Percentiles rank a stretch among this genome's conserved stretches.
These are phyloP conservation scores for Drosophila dunni DNA, from an alignment of 1,140 invertebrate genomes.

Conservation along the genomic window DNA sequence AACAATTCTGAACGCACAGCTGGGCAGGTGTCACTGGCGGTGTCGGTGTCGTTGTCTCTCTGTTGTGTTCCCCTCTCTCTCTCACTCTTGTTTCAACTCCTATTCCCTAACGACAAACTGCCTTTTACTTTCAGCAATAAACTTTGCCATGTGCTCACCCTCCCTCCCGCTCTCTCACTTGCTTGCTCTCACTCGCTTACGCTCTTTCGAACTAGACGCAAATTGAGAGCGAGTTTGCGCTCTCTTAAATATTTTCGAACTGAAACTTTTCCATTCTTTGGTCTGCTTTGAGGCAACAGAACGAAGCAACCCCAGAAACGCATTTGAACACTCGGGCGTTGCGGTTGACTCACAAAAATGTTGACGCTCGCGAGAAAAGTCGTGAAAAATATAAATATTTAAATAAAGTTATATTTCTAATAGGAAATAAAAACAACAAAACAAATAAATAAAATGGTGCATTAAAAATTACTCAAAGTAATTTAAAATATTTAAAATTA, in stretches of 20 bases:
- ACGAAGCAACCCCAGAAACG: conserved; percentile 73
- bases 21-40: conserved; percentile 33
- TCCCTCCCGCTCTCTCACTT: conserved; percentile 23
- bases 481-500: conserved; percentile 8
- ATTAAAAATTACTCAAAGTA: conserved; percentile 41
- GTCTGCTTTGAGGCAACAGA: conserved; percentile 2
- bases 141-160: conserved; percentile 32
- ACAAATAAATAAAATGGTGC: conserved; percentile 36
- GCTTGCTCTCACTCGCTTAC: background rate
- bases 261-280: conserved; percentile 18
- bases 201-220: conserved; percentile 28
- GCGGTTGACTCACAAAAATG: conserved; percentile 70
- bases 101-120: conserved; percentile 27
- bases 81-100: background rate
- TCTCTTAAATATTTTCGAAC: conserved; percentile 60
- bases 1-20: conserved; percentile 14
- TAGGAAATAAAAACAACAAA: conserved; percentile 4
- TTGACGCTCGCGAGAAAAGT: conserved; percentile 28
- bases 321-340: conserved; percentile 73
- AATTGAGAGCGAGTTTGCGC: conserved; percentile 14
- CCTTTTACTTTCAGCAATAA: conserved; percentile 75
- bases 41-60: background rate
- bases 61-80: background rate
- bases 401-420: conserved; percentile 4
- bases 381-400: conserved; percentile 39